These are phyloP conservation scores for Rafetus swinhoei DNA, from an alignment of 2,113 vertebrate species.

Conservation along the genomic window DNA sequence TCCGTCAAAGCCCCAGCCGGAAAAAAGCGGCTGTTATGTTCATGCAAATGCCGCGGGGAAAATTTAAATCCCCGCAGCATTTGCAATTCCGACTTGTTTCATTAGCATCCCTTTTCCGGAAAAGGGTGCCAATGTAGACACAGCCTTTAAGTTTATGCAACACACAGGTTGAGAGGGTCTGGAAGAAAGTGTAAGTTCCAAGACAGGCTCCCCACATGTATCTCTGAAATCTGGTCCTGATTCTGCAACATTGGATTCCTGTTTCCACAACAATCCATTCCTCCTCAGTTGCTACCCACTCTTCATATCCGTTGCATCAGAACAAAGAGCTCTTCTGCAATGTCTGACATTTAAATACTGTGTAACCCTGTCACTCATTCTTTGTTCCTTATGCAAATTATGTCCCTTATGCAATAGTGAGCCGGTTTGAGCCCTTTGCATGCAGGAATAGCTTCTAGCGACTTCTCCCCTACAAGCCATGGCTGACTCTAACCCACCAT, in stretches of 20 bases:
- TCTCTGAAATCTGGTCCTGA: background rate
- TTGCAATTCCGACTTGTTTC: too few relatives aligned
- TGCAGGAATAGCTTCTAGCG: background rate
- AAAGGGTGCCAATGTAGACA: too few relatives aligned
- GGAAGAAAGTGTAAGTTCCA: background rate
- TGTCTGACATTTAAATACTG: background rate
- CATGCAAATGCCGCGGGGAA: too few relatives aligned
- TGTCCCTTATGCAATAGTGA: background rate
- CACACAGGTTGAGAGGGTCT: background rate
- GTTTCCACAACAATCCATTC: background rate
- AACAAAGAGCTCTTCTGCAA: background rate
- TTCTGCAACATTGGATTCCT: background rate
- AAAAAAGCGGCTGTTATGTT: too few relatives aligned
- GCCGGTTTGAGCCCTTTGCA: constrained; percentile 2
- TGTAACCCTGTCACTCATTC: background rate
- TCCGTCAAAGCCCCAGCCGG: too few relatives aligned
- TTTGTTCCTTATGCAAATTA: background rate
- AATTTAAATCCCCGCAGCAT: too few relatives aligned
- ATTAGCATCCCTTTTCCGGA: too few relatives aligned
- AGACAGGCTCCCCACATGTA: background rate
- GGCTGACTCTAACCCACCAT: constrained; percentile 2
- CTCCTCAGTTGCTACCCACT: background rate
- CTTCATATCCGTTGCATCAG: background rate
- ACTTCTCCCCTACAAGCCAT: background rate
- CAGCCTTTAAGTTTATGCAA: background rate